These are phyloP conservation scores for Ganaspis sp. DNA, from an alignment of 1,140 invertebrate genomes.

Conservation along the genomic window DNA sequence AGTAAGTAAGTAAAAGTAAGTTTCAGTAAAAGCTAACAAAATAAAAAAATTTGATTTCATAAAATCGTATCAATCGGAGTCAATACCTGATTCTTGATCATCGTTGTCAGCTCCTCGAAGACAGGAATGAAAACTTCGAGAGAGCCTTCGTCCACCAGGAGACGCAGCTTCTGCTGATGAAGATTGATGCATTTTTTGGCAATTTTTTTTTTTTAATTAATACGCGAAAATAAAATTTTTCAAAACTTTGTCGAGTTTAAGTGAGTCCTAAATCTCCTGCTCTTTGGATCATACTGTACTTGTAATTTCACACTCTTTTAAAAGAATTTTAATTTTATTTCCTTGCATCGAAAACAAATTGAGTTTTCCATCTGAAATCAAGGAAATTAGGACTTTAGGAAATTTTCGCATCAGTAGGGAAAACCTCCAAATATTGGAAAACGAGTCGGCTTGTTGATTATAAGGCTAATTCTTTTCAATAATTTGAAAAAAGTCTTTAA, in stretches of 20 bases:
- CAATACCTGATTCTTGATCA: conserved; percentile 77
- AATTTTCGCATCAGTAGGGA: neutral
- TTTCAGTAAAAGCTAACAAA: no score
- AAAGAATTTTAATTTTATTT: neutral
- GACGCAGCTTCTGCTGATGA: conserved; percentile 75
- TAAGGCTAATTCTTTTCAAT: no score
- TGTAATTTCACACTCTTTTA: neutral
- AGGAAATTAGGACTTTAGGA: neutral
- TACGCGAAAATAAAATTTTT: no score
- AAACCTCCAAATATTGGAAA: neutral
- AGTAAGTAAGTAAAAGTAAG: no score
- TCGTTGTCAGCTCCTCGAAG: conserved; percentile 80
- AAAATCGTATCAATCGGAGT: neutral
- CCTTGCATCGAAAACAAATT: neutral
- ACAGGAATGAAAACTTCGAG: conserved; percentile 82
- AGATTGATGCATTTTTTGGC: conserved; percentile 57
- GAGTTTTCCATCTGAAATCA: conserved; percentile 6
- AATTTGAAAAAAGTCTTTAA: no score
- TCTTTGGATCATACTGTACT: neutral
- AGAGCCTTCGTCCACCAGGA: conserved; percentile 80
- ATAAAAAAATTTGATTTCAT: neutral
- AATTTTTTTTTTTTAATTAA: no score
- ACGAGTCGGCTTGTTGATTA: neutral
- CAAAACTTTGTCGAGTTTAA: no score
- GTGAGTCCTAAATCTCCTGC: neutral